Conservation (phyloP, 2,888 invertebrate genomes). For the Dolichomitus sp. region DNA sequence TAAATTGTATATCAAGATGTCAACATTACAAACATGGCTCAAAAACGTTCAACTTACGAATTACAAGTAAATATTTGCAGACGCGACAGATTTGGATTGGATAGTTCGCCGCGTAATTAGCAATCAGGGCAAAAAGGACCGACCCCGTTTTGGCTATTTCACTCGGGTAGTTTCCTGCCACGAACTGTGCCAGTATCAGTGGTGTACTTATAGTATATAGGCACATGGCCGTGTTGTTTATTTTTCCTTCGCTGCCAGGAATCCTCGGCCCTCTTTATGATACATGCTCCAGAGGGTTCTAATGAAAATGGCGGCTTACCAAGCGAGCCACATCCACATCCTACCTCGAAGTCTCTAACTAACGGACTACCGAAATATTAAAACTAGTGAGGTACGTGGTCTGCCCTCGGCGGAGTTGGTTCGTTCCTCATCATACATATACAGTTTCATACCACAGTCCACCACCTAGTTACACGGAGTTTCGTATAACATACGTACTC, state of each 20-base stretch:
- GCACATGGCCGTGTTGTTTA: slow-evolving; percentile 15
- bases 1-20: not conserved
- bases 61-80: slow-evolving; percentile 7
- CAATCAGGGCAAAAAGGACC: slow-evolving; percentile 52
- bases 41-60: not conserved
- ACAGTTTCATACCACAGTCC: slow-evolving; percentile 11
- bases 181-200: slow-evolving; percentile 41
- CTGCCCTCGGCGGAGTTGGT: slow-evolving; percentile 55
- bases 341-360: slow-evolving; percentile 54
- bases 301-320: slow-evolving; percentile 68
- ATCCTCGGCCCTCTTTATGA: slow-evolving; percentile 58
- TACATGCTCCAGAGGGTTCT: slow-evolving; percentile 64
- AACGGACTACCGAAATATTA: slow-evolving; percentile 66
- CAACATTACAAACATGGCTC: not conserved
- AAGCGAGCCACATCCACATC: slow-evolving; percentile 54
- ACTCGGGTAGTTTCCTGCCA: slow-evolving; percentile 14
- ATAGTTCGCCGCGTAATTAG: slow-evolving; percentile 37
- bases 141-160: slow-evolving; percentile 42
- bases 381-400: slow-evolving; percentile 55
- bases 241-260: slow-evolving; percentile 64
- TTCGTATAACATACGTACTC: slow-evolving; percentile 51
- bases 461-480: slow-evolving; percentile 28
- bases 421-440: slow-evolving; percentile 42
- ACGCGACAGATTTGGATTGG: not conserved
- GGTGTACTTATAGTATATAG: not conserved